phyloP scores from a whole-genome alignment of 2,797 vertebrate species.

The Apogon talboti region DNA sequence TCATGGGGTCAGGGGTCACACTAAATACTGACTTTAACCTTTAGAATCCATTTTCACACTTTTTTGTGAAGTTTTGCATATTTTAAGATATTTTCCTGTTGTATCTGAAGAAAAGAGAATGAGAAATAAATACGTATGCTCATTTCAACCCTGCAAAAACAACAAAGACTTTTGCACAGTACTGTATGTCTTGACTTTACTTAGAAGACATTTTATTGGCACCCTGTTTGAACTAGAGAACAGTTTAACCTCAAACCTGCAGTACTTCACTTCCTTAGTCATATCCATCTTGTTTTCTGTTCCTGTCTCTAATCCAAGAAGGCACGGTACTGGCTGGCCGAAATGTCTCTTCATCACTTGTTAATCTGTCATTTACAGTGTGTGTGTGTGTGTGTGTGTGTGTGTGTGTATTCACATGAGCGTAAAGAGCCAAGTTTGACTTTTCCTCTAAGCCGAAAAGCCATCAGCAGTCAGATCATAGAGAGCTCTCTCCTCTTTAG shows the following conservation, averaged over 20 bases:
- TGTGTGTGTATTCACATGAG: conserved; percentile 11
- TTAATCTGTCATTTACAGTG: conserved; percentile 51
- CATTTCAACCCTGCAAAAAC: no score
- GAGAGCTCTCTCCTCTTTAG: conserved; percentile 33
- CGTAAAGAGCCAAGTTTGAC: conserved; percentile 24
- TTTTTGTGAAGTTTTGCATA: no score
- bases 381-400: conserved; percentile 33
- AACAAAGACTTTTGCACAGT: no score
- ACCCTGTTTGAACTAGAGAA: not conserved
- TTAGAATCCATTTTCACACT: no score
- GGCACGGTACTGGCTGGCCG: conserved; percentile 25
- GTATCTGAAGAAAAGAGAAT: no score
- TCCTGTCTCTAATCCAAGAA: conserved; percentile 37
- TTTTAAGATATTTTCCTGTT: no score
- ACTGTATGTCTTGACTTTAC: not conserved
- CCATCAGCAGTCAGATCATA: conserved; percentile 57
- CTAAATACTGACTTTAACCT: no score
- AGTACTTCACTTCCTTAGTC: conserved; percentile 1
- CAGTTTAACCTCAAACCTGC: conserved; percentile 4
- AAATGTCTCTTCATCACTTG: conserved; percentile 43
- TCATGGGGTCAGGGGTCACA: no score
- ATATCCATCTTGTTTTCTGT: conserved; percentile 36
- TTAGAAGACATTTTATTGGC: not conserved
- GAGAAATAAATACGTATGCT: no score
- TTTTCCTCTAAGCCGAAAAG: conserved; percentile 50